A percentile compares a stretch with the other conserved stretches of the same genome.
These are phyloP conservation scores for Notothenia coriiceps DNA, from an alignment of 2,113 vertebrate genomes.

Conservation along the genomic window DNA sequence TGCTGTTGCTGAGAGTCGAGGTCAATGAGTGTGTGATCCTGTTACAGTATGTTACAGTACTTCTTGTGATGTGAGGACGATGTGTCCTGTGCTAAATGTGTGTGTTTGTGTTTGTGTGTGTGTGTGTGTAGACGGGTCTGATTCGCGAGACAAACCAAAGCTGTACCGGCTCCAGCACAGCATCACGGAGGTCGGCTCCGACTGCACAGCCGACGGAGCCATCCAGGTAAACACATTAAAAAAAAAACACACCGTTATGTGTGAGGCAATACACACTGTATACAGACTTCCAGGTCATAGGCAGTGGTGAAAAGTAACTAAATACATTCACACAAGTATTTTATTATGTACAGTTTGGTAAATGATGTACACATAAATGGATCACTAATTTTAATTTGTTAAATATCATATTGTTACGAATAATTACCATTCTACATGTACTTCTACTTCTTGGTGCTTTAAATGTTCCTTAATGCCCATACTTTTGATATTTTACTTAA, in stretches of 20 bases:
- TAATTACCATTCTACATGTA: no score
- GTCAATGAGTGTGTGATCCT: background rate
- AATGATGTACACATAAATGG: no score
- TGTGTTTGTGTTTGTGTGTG: background rate
- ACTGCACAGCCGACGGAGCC: conserved; percentile 92
- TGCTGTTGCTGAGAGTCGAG: background rate
- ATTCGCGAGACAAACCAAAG: conserved; percentile 98
- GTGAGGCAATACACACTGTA: no score
- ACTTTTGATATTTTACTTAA: no score
- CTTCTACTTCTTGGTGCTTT: no score
- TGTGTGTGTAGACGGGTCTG: conserved; percentile 90
- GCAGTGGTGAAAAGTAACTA: background rate
- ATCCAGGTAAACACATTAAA: conserved; percentile 88
- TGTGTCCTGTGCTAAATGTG: conserved; percentile 21
- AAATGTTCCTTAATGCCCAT: no score
- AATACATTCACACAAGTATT: no score
- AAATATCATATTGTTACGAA: no score
- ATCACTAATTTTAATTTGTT: no score
- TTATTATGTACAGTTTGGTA: no score
- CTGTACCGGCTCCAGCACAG: conserved; percentile 97
- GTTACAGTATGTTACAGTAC: background rate
- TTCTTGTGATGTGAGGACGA: background rate
- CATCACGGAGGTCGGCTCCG: conserved; percentile 97
- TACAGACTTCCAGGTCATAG: background rate
- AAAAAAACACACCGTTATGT: background rate